Conservation (phyloP, 2,888 invertebrate genomes). For the Leptinotarsa tumamoca region DNA sequence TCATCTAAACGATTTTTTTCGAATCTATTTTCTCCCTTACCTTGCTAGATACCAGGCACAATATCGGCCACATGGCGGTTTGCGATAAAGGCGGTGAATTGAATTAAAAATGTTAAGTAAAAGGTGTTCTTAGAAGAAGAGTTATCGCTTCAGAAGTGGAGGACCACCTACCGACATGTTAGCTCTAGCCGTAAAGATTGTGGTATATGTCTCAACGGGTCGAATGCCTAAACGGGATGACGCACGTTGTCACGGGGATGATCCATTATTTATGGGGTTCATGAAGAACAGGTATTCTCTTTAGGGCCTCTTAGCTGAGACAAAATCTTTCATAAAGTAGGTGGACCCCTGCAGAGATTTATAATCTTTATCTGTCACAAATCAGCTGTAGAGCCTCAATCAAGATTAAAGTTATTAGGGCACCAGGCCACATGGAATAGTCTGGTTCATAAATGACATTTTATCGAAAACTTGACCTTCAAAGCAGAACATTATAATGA, state of each 20-base stretch:
- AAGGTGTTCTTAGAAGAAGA: conserved; percentile 12
- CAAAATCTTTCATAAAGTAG: not conserved
- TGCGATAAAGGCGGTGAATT: conserved; percentile 14
- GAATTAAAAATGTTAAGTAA: conserved; percentile 8
- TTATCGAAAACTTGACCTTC: too few species aligned
- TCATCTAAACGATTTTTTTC: not conserved
- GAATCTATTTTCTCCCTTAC: conserved; percentile 3
- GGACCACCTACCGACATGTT: conserved; percentile 14
- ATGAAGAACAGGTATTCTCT: not conserved
- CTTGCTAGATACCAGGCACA: not conserved
- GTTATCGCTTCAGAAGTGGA: conserved; percentile 6
- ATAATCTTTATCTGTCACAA: not conserved
- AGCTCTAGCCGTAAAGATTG: conserved; percentile 1
- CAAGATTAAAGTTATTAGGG: not conserved
- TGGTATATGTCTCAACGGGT: conserved; percentile 17
- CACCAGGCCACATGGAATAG: not conserved
- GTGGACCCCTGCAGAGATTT: not conserved
- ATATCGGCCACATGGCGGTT: conserved; percentile 9
- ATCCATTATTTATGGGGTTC: conserved; percentile 4
- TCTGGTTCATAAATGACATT: too few species aligned
- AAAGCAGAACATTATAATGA: too few species aligned
- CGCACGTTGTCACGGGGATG: not conserved
- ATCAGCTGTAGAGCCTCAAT: not conserved
- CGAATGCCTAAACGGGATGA: not conserved
- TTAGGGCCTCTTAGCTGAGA: not conserved